A percentile compares a stretch with the other conserved stretches of the same genome.
These are phyloP conservation scores for Gordius sp. DNA, from an alignment of 2,888 invertebrate genomes.

Conservation along the genomic window DNA sequence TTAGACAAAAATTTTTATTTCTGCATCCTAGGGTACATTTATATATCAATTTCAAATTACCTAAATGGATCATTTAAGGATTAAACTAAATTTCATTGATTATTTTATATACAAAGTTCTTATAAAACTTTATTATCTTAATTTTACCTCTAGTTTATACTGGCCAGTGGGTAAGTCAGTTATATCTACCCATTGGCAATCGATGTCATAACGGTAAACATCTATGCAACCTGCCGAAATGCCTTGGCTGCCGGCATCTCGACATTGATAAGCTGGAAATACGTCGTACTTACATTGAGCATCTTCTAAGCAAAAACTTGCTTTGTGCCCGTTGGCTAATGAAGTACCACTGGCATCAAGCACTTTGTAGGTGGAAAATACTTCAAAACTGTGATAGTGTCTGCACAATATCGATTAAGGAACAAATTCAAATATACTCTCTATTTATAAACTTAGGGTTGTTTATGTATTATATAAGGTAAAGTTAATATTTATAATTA, in stretches of 20 bases:
- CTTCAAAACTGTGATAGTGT: constrained; percentile 15
- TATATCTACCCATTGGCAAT: constrained; percentile 16
- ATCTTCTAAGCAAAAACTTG: constrained; percentile 16
- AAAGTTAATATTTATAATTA: too few species aligned
- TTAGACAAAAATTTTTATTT: too few species aligned
- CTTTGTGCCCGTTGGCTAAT: constrained; percentile 11
- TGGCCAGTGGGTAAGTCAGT: not conserved
- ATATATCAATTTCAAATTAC: too few species aligned
- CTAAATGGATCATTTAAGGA: too few species aligned
- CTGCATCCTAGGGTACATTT: too few species aligned
- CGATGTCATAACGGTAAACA: constrained; percentile 10
- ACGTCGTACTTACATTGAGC: not conserved
- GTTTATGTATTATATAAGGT: too few species aligned
- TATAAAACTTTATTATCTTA: too few species aligned
- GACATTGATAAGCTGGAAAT: not conserved
- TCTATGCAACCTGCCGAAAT: constrained; percentile 15
- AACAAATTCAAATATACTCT: too few species aligned
- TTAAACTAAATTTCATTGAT: too few species aligned
- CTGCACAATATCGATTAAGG: not conserved
- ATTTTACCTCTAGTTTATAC: not conserved
- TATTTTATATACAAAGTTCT: too few species aligned
- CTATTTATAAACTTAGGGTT: too few species aligned
- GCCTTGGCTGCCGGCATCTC: constrained; percentile 7
- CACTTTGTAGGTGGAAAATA: constrained; percentile 11
- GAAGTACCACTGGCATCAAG: not conserved